Evolutionary conservation across 92 coral and sea anemone species (phyloP).

Genomic region (Micromussa lordhowensis): DNA sequence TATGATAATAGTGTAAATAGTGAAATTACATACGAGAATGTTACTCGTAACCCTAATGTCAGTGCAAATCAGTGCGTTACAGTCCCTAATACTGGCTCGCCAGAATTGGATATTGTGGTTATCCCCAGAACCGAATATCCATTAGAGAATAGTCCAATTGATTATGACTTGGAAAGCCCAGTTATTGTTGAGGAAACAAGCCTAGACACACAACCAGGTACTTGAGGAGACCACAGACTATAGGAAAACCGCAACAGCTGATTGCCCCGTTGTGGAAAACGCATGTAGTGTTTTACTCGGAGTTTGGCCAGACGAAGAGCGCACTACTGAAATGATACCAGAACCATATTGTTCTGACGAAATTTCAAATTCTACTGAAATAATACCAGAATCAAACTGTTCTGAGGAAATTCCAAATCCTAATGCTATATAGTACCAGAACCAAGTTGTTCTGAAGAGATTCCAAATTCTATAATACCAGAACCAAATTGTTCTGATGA

Average conservation of each 20-base stretch:
- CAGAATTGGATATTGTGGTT: neutral
- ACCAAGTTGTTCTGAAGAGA: neutral
- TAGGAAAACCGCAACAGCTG: no score
- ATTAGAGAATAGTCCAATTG: neutral
- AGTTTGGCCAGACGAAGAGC: neutral
- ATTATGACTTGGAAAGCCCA: neutral
- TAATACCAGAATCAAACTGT: neutral
- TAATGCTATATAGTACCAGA: neutral
- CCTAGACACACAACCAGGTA: no score
- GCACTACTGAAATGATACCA: neutral
- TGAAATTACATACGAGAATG: neutral
- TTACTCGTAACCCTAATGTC: neutral
- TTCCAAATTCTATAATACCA: neutral
- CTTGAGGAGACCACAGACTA: no score
- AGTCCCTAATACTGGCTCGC: neutral
- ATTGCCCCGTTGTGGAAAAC: no score
- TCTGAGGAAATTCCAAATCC: neutral
- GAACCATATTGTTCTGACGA: neutral
- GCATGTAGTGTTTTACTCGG: no score
- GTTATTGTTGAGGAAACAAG: no score
- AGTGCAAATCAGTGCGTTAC: neutral
- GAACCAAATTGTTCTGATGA: neutral
- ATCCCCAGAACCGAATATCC: neutral
- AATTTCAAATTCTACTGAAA: neutral
- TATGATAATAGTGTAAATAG: neutral